Base-by-base conservation (phyloP, 2,113 vertebrate species). In the Ptyas mucosa region DNA sequence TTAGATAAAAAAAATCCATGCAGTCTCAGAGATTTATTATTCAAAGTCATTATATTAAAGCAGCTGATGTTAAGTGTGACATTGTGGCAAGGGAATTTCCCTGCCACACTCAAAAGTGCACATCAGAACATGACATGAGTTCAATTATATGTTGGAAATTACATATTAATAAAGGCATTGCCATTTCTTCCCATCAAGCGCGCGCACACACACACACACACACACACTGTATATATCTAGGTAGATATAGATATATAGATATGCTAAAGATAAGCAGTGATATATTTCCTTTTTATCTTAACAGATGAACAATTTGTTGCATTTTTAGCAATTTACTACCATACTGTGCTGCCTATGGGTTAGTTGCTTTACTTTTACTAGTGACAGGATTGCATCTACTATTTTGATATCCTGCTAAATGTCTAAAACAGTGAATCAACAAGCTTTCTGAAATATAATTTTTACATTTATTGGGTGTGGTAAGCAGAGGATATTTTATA, bases 381-480 rank as follows among this genome's bases (percentile, higher is more conserved):
- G 5, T 39, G 69, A 34, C 14, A 81, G n/a, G 6, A 81, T 81
- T 81, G 69, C 3, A 14, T 69, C 15, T 81, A 81, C 15, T 34
- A 81, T 39, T 81, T 34, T 81, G 69, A 81, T 39, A 75, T 20
- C 0, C 57, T 89, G 89, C 90, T 61, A 93, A 93, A 92, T 92
- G 94, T 92, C 86, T 91, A 54, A 85, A 87, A 57, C 55, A 29
- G 89, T 53, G 58, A 89, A 95, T 85, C 89, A 91, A 23, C 0
- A 0, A 0, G 3, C 89, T 54, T 81, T 7, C 69, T 39, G 69
- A 39, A 81, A 81, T 87, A 91, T 90, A 89, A 49, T 54, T 90
- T 93, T 93, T 94, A 75, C 88, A 90, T 91, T 58, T 90, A 64
- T 85, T 93, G 75, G 75, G 75, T 92, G 93, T 94, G 26, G 89